Evolutionary conservation across 2,888 invertebrate genomes (phyloP).

Genomic region (Catocala nupta): DNA sequence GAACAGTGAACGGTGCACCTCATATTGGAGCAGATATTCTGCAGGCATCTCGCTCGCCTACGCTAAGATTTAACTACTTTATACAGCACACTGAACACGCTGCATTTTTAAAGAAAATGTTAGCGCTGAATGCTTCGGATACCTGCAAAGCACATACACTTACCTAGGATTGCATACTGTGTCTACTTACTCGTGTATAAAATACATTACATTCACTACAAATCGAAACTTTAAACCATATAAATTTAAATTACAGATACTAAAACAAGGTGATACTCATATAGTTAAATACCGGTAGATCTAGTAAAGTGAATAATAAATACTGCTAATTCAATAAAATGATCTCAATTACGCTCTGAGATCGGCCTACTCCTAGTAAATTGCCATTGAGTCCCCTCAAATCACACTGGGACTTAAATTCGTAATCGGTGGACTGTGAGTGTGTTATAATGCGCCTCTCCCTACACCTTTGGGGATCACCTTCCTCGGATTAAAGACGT

Average conservation of each 20-base stretch:
- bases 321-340: not conserved
- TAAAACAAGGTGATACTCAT: too few species aligned
- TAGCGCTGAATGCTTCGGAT: not conserved
- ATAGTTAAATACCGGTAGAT: too few species aligned
- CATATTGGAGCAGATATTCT: not conserved
- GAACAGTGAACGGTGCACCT: not conserved
- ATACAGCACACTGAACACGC: slow-evolving; percentile 1
- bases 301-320: not conserved
- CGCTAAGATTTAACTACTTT: slow-evolving; percentile 6
- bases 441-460: not conserved
- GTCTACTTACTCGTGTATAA: not conserved
- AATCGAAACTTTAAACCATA: too few species aligned
- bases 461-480: not conserved
- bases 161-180: not conserved
- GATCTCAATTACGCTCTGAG: not conserved
- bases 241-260: too few species aligned
- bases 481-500: slow-evolving; percentile 8
- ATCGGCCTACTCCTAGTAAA: not conserved
- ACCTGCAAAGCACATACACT: not conserved
- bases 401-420: slow-evolving; percentile 1
- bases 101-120: slow-evolving; percentile 2
- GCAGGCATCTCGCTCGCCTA: slow-evolving; percentile 1
- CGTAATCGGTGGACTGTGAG: not conserved
- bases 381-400: slow-evolving; percentile 1
- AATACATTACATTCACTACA: too few species aligned